Conservation (phyloP, 2,888 invertebrate genomes). For the Diadegma fenestrale region DNA sequence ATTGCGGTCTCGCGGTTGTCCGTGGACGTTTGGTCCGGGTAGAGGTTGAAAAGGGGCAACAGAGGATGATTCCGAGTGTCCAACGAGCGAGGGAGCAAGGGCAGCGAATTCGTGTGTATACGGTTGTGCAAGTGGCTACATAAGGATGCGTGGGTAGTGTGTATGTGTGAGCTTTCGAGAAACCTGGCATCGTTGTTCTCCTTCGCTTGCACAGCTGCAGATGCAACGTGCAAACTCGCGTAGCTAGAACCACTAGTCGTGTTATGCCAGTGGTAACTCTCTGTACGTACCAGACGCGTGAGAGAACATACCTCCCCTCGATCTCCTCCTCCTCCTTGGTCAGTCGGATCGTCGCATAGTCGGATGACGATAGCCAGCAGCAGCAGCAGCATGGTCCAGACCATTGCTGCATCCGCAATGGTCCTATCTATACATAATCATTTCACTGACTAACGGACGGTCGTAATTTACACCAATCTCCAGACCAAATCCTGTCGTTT, state of each 20-base stretch:
- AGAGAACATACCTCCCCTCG: conserved; percentile 16
- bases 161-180: conserved; percentile 34
- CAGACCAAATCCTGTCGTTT: background rate
- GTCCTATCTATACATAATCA: conserved; percentile 53
- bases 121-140: background rate
- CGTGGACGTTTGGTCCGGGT: conserved; percentile 34
- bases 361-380: conserved; percentile 63
- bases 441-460: background rate
- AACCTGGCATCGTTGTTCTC: conserved; percentile 47
- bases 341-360: conserved; percentile 62
- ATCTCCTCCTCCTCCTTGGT: conserved; percentile 18
- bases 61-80: conserved; percentile 68
- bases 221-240: conserved; percentile 53
- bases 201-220: conserved; percentile 69
- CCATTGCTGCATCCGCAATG: conserved; percentile 70
- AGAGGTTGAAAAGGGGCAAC: conserved; percentile 36
- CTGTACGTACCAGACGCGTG: conserved; percentile 65
- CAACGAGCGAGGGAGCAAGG: conserved; percentile 51
- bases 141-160: conserved; percentile 20
- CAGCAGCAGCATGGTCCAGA: conserved; percentile 41
- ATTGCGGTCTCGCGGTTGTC: conserved; percentile 74
- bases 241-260: conserved; percentile 57
- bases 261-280: conserved; percentile 67
- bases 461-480: background rate
- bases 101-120: conserved; percentile 42